Evolutionary conservation across 2,888 invertebrate species (phyloP).

Genomic region (Drosophila acutilabella): DNA sequence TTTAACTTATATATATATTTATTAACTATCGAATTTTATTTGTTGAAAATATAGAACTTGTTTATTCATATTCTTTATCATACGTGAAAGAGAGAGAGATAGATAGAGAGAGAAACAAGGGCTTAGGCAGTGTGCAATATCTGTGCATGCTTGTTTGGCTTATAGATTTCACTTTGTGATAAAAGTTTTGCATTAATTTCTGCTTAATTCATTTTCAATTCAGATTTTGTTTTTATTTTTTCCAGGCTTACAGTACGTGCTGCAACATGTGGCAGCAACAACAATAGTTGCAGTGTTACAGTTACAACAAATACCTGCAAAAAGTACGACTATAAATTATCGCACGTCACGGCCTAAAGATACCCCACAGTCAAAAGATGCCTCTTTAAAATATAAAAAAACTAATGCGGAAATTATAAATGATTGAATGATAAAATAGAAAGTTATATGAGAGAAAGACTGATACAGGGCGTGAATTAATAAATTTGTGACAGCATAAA

Average conservation of each 20-base stretch:
- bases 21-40: no score
- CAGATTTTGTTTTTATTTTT: slow-evolving; percentile 55
- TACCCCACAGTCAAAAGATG: slow-evolving; percentile 19
- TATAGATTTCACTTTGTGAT: slow-evolving; percentile 77
- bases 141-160: slow-evolving; percentile 47
- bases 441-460: background rate
- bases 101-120: background rate
- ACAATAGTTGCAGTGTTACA: slow-evolving; percentile 41
- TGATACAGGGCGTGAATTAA: background rate
- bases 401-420: background rate
- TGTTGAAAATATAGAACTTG: background rate
- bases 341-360: background rate
- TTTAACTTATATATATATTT: no score
- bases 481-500: background rate
- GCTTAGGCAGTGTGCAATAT: slow-evolving; percentile 5
- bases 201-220: slow-evolving; percentile 72
- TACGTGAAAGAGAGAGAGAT: background rate
- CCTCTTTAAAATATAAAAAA: no score
- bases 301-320: slow-evolving; percentile 12
- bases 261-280: slow-evolving; percentile 53
- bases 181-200: slow-evolving; percentile 71
- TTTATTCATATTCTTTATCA: background rate
- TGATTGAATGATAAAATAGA: no score
- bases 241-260: slow-evolving; percentile 62
- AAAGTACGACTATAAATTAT: background rate